Conservation (phyloP, 2,888 invertebrate genomes). For the Drosophila mercatorum region DNA sequence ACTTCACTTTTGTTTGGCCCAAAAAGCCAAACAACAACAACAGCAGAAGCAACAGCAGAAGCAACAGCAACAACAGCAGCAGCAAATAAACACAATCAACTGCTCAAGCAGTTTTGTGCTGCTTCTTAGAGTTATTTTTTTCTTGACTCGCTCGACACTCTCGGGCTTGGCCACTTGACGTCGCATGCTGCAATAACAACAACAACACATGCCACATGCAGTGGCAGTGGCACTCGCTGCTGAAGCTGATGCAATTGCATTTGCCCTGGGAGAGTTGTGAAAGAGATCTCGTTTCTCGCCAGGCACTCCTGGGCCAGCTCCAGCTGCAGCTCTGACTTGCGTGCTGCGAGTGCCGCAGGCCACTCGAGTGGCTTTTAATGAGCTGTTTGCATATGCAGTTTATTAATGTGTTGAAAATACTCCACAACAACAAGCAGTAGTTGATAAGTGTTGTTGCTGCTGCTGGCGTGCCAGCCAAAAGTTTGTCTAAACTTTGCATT, state of each 20-base stretch:
- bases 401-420: conserved; percentile 76
- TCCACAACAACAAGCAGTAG: conserved; percentile 25
- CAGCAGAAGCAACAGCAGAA: neutral
- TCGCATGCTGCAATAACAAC: conserved; percentile 15
- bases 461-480: conserved; percentile 37
- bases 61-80: conserved; percentile 23
- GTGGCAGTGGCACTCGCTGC: conserved; percentile 8
- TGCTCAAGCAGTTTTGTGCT: conserved; percentile 45
- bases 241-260: conserved; percentile 3
- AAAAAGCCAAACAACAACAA: conserved; percentile 50
- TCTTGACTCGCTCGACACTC: conserved; percentile 29
- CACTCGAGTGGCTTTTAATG: conserved; percentile 74
- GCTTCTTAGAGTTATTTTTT: conserved; percentile 29
- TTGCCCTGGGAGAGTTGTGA: conserved; percentile 26
- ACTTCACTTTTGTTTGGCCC: conserved; percentile 76
- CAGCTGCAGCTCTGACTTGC: conserved; percentile 38
- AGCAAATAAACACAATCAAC: conserved; percentile 50
- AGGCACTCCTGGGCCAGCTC: conserved; percentile 6
- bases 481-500: conserved; percentile 61
- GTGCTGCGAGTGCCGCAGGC: conserved; percentile 60
- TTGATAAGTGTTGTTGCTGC: neutral
- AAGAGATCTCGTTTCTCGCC: conserved; percentile 35
- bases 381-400: conserved; percentile 79
- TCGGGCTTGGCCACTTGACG: conserved; percentile 57
- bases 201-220: conserved; percentile 12